These are phyloP conservation scores for Procavia capensis DNA, from an alignment of 2,113 vertebrate genomes.

Conservation along the genomic window DNA sequence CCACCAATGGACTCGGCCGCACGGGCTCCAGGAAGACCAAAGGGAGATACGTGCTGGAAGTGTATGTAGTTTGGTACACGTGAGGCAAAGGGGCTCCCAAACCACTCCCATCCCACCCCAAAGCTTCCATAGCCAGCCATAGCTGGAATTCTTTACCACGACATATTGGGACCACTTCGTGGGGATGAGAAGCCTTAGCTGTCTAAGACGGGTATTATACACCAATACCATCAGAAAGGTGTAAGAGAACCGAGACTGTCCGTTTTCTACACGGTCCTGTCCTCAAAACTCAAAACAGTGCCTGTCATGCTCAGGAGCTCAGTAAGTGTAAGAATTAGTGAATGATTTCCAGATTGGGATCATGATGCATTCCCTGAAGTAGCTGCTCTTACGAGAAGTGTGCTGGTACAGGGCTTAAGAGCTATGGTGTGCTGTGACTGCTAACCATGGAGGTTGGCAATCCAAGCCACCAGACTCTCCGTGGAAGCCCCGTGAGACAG, in stretches of 20 bases:
- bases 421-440: too few species aligned
- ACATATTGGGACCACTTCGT: neutral
- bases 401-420: too few species aligned
- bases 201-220: neutral
- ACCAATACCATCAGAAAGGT: neutral
- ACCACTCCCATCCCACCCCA: neutral
- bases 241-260: neutral
- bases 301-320: neutral
- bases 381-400: too few species aligned
- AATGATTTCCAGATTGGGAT: neutral
- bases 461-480: too few species aligned
- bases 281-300: neutral
- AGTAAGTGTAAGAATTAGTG: neutral
- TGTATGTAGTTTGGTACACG: too few species aligned
- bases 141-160: neutral
- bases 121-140: neutral
- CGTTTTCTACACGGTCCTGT: neutral
- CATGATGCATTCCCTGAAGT: neutral
- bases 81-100: neutral
- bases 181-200: neutral
- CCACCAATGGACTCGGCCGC: neutral
- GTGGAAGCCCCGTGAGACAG: too few species aligned
- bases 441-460: too few species aligned
- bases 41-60: neutral
- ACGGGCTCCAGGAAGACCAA: neutral